Conservation (phyloP, 2,113 vertebrate species). For the Nycticorax nycticorax region DNA sequence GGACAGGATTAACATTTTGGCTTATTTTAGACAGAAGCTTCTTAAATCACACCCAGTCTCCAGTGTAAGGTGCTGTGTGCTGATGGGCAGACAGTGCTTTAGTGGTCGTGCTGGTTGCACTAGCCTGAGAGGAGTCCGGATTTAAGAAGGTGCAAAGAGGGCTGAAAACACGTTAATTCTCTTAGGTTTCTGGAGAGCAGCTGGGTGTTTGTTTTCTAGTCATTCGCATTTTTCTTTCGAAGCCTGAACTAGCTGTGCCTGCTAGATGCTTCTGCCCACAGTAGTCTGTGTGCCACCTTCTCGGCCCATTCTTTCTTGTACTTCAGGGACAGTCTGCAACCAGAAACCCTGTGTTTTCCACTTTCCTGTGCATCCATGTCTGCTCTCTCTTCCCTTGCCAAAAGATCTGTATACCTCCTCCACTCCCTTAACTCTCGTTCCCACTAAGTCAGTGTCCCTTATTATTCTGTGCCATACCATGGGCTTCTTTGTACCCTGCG, state of each 20-base stretch:
- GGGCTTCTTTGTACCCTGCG: neutral
- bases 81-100: neutral
- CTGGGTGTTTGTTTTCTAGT: neutral
- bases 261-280: neutral
- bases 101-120: neutral
- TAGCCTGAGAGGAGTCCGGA: neutral
- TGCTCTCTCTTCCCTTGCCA: neutral
- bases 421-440: neutral
- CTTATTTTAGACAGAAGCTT: neutral
- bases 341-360: rapidly evolving
- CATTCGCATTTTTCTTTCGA: neutral
- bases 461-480: neutral
- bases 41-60: neutral
- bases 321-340: neutral
- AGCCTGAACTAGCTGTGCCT: neutral
- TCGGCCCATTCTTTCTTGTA: neutral
- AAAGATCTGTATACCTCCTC: neutral
- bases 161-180: neutral
- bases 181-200: neutral
- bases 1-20: neutral
- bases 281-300: neutral
- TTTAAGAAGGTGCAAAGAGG: neutral
- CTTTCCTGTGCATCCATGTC: neutral
- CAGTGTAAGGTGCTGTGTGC: neutral
- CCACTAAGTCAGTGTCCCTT: neutral